phyloP scores from a whole-genome alignment of 1,140 invertebrate species.

The Ceratina japonica region DNA sequence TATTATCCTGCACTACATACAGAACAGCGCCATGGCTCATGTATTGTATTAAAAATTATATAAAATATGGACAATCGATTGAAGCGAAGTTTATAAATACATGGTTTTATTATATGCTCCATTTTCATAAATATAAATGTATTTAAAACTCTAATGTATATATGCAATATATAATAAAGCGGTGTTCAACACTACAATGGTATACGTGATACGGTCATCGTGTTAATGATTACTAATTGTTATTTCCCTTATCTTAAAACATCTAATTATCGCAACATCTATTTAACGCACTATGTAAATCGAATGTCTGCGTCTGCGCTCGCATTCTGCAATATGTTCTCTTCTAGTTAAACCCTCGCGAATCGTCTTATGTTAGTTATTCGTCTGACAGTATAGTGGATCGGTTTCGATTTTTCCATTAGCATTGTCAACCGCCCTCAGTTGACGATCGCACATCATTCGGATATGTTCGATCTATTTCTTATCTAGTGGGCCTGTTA shows the following conservation, averaged over 20 bases:
- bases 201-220: neutral
- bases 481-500: neutral
- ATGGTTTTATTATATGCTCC: too few relatives aligned
- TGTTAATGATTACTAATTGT: neutral
- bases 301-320: conserved; percentile 49
- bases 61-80: too few relatives aligned
- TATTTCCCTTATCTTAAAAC: conserved; percentile 21
- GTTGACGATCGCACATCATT: conserved; percentile 13
- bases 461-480: neutral
- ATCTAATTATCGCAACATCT: conserved; percentile 45
- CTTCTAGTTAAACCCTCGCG: conserved; percentile 47
- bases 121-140: too few relatives aligned
- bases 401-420: conserved; percentile 53
- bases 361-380: conserved; percentile 44
- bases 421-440: conserved; percentile 25
- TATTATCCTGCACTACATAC: too few relatives aligned
- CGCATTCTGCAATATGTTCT: conserved; percentile 56
- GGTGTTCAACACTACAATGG: too few relatives aligned
- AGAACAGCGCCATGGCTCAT: too few relatives aligned
- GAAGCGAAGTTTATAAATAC: too few relatives aligned
- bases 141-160: too few relatives aligned
- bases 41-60: too few relatives aligned
- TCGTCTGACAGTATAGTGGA: conserved; percentile 33
- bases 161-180: too few relatives aligned
- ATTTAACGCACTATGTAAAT: conserved; percentile 37